Conservation (phyloP, 92 coral and sea anemone genomes). For the Epizoanthus fatuus region DNA sequence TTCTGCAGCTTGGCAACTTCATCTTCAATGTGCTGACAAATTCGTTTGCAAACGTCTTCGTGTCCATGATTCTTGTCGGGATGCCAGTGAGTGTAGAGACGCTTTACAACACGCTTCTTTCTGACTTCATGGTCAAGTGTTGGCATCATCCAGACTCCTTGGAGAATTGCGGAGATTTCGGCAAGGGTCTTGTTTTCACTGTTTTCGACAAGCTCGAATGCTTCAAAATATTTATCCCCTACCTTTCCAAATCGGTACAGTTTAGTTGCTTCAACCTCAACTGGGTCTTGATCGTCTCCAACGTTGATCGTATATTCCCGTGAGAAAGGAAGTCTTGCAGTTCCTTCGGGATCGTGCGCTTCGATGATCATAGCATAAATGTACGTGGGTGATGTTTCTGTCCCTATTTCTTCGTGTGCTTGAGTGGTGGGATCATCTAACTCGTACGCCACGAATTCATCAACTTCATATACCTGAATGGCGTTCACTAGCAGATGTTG, state of each 20-base stretch:
- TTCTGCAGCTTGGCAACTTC: conserved; percentile 69
- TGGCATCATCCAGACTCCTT: conserved; percentile 73
- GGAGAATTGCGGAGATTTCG: conserved; percentile 59
- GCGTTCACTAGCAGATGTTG: conserved; percentile 64
- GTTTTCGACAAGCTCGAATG: background rate
- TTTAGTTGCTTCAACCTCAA: conserved; percentile 46
- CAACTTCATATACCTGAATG: conserved; percentile 43
- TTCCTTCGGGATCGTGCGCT: conserved; percentile 25
- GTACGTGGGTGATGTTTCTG: conserved; percentile 29
- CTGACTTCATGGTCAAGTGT: conserved; percentile 13
- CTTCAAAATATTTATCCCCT: background rate
- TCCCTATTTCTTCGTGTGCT: conserved; percentile 1
- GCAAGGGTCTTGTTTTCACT: conserved; percentile 5
- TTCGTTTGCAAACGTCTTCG: conserved; percentile 64
- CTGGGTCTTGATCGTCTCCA: conserved; percentile 47
- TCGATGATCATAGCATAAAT: conserved; percentile 60
- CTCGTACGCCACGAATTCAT: conserved; percentile 68
- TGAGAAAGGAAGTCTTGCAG: background rate
- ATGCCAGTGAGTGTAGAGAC: conserved; percentile 79
- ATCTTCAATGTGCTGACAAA: conserved; percentile 65
- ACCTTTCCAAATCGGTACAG: conserved; percentile 52
- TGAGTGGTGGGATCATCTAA: conserved; percentile 59
- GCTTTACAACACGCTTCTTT: conserved; percentile 66
- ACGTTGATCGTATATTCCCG: conserved; percentile 49
- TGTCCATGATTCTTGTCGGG: conserved; percentile 78